Percentiles rank a stretch among this genome's conserved stretches.
These are phyloP conservation scores for Calephelis perditalis DNA, from an alignment of 2,888 invertebrate genomes.

Conservation along the genomic window DNA sequence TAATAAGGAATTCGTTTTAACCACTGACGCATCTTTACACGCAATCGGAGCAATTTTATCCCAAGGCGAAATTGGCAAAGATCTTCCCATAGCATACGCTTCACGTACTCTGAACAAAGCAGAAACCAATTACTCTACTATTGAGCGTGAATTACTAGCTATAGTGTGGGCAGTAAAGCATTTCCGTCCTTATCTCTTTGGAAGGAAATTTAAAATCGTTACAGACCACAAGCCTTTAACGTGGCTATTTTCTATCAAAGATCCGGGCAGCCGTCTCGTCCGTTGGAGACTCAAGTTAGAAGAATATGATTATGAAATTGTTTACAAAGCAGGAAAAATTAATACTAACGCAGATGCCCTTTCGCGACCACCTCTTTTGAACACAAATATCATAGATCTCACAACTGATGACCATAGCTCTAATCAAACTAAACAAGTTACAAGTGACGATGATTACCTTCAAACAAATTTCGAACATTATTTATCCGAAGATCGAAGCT, in stretches of 20 bases:
- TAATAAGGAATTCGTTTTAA: slow-evolving; percentile 33
- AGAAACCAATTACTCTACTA: slow-evolving; percentile 32
- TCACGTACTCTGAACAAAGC: slow-evolving; percentile 33
- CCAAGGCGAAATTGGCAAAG: slow-evolving; percentile 22
- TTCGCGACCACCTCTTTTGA: slow-evolving; percentile 29
- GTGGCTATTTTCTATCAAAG: slow-evolving; percentile 33
- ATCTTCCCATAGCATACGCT: slow-evolving; percentile 22
- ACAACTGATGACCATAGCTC: slow-evolving; percentile 19
- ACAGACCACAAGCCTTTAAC: slow-evolving; percentile 32
- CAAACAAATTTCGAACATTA: slow-evolving; percentile 27
- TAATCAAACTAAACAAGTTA: background rate
- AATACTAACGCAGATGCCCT: slow-evolving; percentile 37
- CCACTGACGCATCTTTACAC: slow-evolving; percentile 34
- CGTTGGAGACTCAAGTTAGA: slow-evolving; percentile 33
- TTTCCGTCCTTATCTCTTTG: slow-evolving; percentile 31
- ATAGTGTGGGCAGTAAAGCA: slow-evolving; percentile 31
- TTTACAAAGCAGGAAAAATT: slow-evolving; percentile 36
- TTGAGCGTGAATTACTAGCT: slow-evolving; percentile 32
- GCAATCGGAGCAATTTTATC: slow-evolving; percentile 21
- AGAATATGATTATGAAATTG: slow-evolving; percentile 34
- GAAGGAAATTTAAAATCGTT: slow-evolving; percentile 29
- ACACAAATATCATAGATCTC: slow-evolving; percentile 25
- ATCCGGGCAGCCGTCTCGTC: slow-evolving; percentile 32
- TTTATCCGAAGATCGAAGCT: slow-evolving; percentile 14
- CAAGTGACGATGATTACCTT: slow-evolving; percentile 21